Conservation (phyloP, 2,888 invertebrate genomes). For the Ferdinandea cuprea region DNA sequence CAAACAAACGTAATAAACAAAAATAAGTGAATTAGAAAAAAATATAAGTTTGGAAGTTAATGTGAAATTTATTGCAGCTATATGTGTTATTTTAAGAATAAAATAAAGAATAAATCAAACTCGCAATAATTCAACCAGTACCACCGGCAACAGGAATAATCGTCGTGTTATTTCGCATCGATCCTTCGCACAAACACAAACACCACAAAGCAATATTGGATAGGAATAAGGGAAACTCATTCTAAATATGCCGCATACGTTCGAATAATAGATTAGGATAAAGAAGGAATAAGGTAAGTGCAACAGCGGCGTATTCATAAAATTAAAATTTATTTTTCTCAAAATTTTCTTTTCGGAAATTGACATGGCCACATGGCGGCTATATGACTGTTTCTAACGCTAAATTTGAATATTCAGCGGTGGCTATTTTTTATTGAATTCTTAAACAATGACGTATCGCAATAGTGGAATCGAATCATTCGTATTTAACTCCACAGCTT, state of each 20-base stretch:
- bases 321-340: no score
- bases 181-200: slow-evolving; percentile 13
- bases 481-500: no score
- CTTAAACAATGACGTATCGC: slow-evolving; percentile 25
- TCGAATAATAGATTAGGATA: slow-evolving; percentile 4
- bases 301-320: not conserved
- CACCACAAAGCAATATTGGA: not conserved
- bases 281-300: slow-evolving; percentile 10
- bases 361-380: not conserved
- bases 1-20: slow-evolving; percentile 51
- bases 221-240: slow-evolving; percentile 1
- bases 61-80: not conserved
- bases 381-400: no score
- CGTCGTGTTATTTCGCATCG: slow-evolving; percentile 3
- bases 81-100: slow-evolving; percentile 11
- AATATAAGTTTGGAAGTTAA: not conserved
- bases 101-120: not conserved
- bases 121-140: not conserved
- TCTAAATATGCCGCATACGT: not conserved
- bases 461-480: not conserved
- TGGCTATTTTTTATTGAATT: not conserved
- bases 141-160: slow-evolving; percentile 45
- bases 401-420: not conserved
- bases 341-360: no score
- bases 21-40: slow-evolving; percentile 14